Conservation (phyloP, 2,113 vertebrate species). For the Sander lucioperca region DNA sequence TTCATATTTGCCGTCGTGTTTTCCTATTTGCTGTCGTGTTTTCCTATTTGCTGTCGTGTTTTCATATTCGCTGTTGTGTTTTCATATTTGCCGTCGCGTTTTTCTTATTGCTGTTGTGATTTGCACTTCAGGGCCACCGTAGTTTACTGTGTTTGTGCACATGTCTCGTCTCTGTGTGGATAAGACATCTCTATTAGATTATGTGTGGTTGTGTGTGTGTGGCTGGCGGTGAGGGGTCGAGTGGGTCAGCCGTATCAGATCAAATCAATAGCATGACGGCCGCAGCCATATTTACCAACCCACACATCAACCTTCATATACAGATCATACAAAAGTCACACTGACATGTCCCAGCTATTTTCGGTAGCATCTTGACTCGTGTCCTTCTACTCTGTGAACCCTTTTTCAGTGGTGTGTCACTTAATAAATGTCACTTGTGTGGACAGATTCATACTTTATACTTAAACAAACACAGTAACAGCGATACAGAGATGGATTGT, state of each 20-base stretch:
- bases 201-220: constrained; percentile 9
- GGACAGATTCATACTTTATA: neutral
- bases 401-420: neutral
- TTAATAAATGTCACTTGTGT: constrained; percentile 34
- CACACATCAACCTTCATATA: constrained; percentile 35
- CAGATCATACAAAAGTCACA: constrained; percentile 1
- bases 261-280: constrained; percentile 70
- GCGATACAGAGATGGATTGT: neutral
- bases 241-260: constrained; percentile 34
- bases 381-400: neutral
- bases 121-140: no score
- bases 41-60: no score
- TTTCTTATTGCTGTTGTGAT: no score
- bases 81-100: no score
- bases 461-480: neutral
- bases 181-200: constrained; percentile 25
- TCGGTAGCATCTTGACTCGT: neutral
- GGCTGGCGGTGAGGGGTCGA: neutral
- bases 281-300: constrained; percentile 27
- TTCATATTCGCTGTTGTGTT: no score
- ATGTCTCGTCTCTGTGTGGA: neutral
- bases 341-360: constrained; percentile 18
- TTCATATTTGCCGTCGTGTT: no score
- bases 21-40: no score
- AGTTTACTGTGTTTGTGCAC: neutral